Evolutionary conservation across 2,113 vertebrate species (phyloP).

Genomic region (Anser brachyrhynchus): DNA sequence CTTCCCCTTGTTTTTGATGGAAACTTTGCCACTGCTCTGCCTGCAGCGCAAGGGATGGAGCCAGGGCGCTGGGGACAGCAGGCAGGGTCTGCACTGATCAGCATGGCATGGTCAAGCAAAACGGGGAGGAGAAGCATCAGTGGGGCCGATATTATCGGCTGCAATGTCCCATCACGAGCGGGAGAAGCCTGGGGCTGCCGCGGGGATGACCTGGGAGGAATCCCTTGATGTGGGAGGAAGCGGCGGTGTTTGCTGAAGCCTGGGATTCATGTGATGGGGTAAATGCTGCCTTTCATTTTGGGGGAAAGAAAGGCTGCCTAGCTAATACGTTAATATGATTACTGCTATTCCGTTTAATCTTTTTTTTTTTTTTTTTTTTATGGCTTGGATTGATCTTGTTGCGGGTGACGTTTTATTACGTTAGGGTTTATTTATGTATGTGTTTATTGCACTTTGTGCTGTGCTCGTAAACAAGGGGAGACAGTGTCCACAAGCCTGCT

Average conservation of each 20-base stretch:
- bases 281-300: neutral
- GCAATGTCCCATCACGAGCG: accelerated
- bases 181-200: accelerated
- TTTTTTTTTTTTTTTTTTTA: neutral
- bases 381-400: neutral
- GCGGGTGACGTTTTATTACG: neutral
- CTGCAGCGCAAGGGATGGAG: neutral
- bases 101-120: neutral
- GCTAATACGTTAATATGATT: neutral
- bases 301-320: neutral
- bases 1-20: conserved; percentile 30
- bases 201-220: neutral
- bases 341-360: neutral
- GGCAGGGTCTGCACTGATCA: accelerated
- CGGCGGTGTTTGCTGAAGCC: neutral
- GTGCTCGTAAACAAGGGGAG: neutral
- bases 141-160: accelerated
- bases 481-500: neutral
- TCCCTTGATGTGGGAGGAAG: neutral
- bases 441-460: neutral
- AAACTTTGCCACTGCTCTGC: neutral
- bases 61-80: accelerated
- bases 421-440: neutral
- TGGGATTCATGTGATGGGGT: neutral
- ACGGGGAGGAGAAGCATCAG: accelerated